Evolutionary conservation across 2,113 vertebrate species (phyloP).

Genomic region (Oreochromis aureus): DNA sequence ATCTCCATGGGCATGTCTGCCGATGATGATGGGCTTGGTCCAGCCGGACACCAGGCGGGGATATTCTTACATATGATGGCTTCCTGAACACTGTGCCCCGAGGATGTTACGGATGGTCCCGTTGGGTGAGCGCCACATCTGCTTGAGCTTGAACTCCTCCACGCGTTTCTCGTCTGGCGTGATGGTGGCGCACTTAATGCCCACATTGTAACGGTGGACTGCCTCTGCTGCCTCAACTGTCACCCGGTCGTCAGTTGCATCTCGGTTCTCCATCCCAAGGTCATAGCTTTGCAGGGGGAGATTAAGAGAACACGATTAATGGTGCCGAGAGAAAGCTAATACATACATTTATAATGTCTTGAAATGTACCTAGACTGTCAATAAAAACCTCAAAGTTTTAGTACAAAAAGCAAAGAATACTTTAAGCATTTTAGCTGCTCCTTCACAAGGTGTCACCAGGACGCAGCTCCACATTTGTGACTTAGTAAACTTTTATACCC

Average conservation of each 20-base stretch:
- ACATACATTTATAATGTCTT: no score
- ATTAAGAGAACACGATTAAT: neutral
- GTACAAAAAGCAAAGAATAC: neutral
- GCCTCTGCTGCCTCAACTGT: constrained; percentile 93
- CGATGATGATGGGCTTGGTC: constrained; percentile 95
- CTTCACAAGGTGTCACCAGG: neutral
- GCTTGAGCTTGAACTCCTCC: constrained; percentile 94
- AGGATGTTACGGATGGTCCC: constrained; percentile 97
- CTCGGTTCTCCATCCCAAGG: constrained; percentile 90
- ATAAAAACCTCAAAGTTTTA: neutral
- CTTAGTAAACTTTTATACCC: neutral
- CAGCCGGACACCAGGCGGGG: constrained; percentile 89
- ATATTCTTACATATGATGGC: constrained; percentile 98
- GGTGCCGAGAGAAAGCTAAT: rapidly evolving
- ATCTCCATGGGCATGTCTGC: constrained; percentile 94
- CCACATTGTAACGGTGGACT: constrained; percentile 84
- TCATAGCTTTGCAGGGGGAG: constrained; percentile 78
- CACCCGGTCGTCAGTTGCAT: constrained; percentile 86
- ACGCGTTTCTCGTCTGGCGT: constrained; percentile 95
- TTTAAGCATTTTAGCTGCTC: neutral
- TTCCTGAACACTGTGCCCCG: constrained; percentile 98
- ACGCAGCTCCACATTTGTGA: neutral
- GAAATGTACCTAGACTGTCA: neutral
- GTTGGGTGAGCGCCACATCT: constrained; percentile 99
- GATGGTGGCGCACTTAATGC: constrained; percentile 96